A percentile compares a stretch with the other conserved stretches of the same genome.
Conservation (phyloP, 30 jellyfish, hydroid and myxozoan species). For the Clytia hemisphaerica region DNA sequence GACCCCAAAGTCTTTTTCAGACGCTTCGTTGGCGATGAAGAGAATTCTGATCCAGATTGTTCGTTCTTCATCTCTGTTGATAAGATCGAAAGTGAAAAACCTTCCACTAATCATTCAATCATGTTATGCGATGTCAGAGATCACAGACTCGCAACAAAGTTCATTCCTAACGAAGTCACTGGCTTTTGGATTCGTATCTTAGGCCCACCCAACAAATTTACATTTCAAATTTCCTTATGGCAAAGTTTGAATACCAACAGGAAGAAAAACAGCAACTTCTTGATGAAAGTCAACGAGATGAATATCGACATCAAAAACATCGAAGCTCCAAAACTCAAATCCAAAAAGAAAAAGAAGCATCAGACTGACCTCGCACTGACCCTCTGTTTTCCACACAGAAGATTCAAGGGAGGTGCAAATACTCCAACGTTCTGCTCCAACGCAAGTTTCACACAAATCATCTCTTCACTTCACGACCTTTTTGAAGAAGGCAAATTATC, state of each 20-base stretch:
- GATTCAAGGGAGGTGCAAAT: not conserved
- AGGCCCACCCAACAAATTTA: constrained; percentile 43
- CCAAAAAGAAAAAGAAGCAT: too few species aligned
- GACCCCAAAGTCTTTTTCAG: too few species aligned
- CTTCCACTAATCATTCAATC: too few species aligned
- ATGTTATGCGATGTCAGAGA: constrained; percentile 57
- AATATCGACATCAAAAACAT: constrained; percentile 2
- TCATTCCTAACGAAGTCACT: constrained; percentile 65
- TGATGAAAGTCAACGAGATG: constrained; percentile 25
- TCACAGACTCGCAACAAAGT: constrained; percentile 49
- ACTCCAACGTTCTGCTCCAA: constrained; percentile 21
- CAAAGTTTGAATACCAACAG: not conserved
- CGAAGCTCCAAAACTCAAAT: too few species aligned
- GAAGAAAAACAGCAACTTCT: not conserved
- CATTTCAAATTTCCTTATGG: constrained; percentile 66
- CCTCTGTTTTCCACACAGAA: too few species aligned
- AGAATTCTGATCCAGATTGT: too few species aligned
- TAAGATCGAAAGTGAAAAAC: too few species aligned
- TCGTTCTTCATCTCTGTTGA: too few species aligned
- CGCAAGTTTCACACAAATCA: constrained; percentile 3
- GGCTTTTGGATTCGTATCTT: constrained; percentile 78
- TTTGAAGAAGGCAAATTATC: constrained; percentile 57
- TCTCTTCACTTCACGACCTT: constrained; percentile 10
- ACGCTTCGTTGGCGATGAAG: too few species aligned
- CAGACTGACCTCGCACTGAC: too few species aligned